A percentile compares a stretch with the other conserved stretches of the same genome.
Conservation (phyloP, 2,888 invertebrate genomes). For the Limnephilus lunatus region DNA sequence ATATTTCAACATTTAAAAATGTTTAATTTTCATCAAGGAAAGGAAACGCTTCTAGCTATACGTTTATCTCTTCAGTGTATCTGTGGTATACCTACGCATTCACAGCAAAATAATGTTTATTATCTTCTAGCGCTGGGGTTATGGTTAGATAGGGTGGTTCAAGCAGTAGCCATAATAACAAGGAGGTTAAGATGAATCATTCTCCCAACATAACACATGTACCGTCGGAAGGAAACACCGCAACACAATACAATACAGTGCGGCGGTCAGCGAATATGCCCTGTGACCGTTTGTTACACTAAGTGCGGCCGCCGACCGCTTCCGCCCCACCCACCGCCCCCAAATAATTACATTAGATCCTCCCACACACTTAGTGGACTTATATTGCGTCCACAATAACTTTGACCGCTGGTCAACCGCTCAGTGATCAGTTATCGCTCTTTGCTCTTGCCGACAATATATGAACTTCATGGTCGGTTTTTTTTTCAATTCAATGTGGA, state of each 20-base stretch:
- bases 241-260: conserved; percentile 18
- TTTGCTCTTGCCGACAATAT: background rate
- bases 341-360: conserved; percentile 43
- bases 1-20: no score
- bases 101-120: background rate
- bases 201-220: background rate
- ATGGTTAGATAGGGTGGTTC: background rate
- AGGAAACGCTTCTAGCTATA: no score
- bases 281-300: conserved; percentile 50
- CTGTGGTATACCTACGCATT: background rate
- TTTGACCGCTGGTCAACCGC: background rate
- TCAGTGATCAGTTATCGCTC: background rate
- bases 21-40: no score
- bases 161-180: background rate
- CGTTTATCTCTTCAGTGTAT: no score
- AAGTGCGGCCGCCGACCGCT: conserved; percentile 39
- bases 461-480: background rate
- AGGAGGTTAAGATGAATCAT: background rate
- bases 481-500: no score
- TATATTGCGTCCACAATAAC: conserved; percentile 19
- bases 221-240: conserved; percentile 20
- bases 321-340: conserved; percentile 44
- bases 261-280: conserved; percentile 36
- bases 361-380: conserved; percentile 6
- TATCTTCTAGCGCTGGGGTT: background rate